A percentile compares a stretch with the other conserved stretches of the same genome.
These are phyloP conservation scores for Tor tambroides DNA, from an alignment of 2,113 vertebrate species.

Conservation along the genomic window DNA sequence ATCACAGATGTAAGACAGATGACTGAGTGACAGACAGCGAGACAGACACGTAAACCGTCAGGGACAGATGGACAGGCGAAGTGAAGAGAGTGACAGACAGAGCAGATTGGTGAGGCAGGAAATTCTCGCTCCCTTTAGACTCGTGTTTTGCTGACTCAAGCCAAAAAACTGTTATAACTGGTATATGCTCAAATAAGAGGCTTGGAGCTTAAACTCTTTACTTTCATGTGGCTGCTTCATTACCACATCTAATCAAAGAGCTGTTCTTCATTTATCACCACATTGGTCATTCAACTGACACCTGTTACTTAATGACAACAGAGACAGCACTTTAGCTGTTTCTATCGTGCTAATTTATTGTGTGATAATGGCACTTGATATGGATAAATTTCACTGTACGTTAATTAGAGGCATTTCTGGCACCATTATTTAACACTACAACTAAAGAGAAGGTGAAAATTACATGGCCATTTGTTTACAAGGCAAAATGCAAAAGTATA, in stretches of 20 bases:
- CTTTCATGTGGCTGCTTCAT: not conserved
- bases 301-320: not conserved
- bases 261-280: not conserved
- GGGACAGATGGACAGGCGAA: constrained; percentile 24
- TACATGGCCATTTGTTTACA: not conserved
- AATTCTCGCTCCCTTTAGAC: not conserved
- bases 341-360: not conserved
- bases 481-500: not conserved
- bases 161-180: not conserved
- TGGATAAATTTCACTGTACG: not conserved
- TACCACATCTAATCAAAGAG: not conserved
- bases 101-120: constrained; percentile 19
- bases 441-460: not conserved
- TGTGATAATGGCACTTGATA: not conserved
- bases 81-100: constrained; percentile 26
- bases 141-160: not conserved
- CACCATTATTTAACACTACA: not conserved
- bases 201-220: not conserved
- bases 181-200: not conserved
- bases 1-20: not conserved
- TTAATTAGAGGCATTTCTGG: not conserved
- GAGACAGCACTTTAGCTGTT: not conserved
- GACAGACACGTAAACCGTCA: not conserved
- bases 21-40: not conserved
- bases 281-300: not conserved